Conservation (phyloP, 2,113 vertebrate genomes). For the Python bivittatus region DNA sequence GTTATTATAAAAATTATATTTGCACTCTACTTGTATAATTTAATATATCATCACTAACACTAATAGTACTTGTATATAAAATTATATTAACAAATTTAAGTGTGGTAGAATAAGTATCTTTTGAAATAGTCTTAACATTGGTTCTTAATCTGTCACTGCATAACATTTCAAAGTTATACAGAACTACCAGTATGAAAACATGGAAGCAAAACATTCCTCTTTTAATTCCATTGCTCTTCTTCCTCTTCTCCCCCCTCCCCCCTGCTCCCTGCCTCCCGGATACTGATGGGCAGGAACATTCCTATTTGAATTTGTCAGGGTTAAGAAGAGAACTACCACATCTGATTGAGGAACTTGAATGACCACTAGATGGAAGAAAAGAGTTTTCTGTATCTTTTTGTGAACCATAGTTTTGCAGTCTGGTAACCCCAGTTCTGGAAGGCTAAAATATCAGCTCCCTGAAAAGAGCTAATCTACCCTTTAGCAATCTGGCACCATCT, state of each 20-base stretch:
- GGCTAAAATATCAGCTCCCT: not conserved
- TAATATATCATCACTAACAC: not conserved
- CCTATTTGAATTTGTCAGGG: not conserved
- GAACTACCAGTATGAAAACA: not conserved
- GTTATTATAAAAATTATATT: slow-evolving; percentile 16
- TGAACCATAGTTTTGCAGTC: not conserved
- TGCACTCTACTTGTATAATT: no score
- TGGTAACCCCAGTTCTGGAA: not conserved
- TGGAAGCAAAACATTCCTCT: not conserved
- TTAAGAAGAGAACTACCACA: not conserved
- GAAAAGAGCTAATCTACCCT: not conserved
- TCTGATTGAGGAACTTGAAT: not conserved
- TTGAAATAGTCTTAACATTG: not conserved
- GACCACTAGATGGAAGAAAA: not conserved
- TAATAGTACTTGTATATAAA: not conserved
- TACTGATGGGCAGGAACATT: not conserved
- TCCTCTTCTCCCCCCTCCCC: fast-evolving
- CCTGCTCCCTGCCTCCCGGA: not conserved
- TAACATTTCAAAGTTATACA: not conserved
- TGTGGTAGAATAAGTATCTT: not conserved
- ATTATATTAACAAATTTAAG: not conserved
- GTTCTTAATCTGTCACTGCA: not conserved
- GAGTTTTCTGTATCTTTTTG: not conserved
- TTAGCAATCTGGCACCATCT: not conserved
- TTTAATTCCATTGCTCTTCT: not conserved